phyloP scores from a whole-genome alignment of 2,888 invertebrate genomes.

The Plagodis pulveraria region DNA sequence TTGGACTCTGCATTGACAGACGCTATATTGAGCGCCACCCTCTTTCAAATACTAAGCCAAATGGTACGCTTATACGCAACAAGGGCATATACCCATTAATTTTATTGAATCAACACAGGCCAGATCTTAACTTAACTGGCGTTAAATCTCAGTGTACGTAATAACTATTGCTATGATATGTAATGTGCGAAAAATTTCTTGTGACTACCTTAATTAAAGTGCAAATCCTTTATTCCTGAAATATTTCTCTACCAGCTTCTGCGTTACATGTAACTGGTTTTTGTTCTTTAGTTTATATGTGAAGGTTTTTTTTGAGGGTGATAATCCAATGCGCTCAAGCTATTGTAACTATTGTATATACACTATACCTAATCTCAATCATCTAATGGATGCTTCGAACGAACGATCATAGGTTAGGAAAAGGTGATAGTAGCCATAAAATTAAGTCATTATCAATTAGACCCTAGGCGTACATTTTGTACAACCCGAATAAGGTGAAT shows the following conservation, averaged over 20 bases:
- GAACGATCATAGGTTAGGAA: constrained; percentile 76
- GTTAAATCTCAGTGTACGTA: no score
- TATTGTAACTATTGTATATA: constrained; percentile 80
- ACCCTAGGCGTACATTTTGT: constrained; percentile 19
- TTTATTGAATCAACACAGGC: not conserved
- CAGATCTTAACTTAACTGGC: no score
- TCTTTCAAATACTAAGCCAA: constrained; percentile 17
- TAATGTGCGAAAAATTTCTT: no score
- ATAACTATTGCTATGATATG: no score
- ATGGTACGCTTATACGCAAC: constrained; percentile 6
- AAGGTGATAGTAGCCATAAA: constrained; percentile 79
- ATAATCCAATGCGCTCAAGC: constrained; percentile 64
- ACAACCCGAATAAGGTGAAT: constrained; percentile 7
- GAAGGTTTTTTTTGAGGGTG: constrained; percentile 42
- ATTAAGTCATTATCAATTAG: constrained; percentile 61
- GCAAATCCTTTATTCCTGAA: not conserved
- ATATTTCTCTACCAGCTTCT: not conserved
- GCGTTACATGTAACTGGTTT: not conserved
- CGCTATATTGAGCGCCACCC: constrained; percentile 73
- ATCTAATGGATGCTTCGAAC: constrained; percentile 65
- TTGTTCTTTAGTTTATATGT: constrained; percentile 21
- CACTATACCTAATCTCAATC: constrained; percentile 46
- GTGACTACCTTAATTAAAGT: no score
- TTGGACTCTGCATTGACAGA: constrained; percentile 84
- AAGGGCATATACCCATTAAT: not conserved